Evolutionary conservation across 2,888 invertebrate species (phyloP).

Genomic region (Eurytoma californica): DNA sequence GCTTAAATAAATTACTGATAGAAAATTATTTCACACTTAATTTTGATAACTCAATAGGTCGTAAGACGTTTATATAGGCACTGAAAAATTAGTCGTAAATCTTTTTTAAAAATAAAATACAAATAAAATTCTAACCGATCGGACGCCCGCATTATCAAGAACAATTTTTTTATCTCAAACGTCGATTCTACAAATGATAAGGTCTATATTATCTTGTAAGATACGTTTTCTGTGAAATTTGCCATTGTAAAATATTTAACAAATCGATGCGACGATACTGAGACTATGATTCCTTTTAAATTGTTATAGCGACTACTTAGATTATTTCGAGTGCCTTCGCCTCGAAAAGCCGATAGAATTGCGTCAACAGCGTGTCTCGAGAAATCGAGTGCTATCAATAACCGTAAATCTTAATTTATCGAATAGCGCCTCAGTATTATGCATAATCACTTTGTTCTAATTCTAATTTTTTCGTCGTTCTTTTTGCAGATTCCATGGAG

Average conservation of each 20-base stretch:
- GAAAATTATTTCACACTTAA: too few species aligned
- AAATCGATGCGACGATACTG: constrained; percentile 8
- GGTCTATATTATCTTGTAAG: constrained; percentile 25
- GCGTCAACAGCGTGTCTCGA: neutral
- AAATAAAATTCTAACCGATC: too few species aligned
- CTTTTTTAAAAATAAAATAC: too few species aligned
- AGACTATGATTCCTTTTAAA: neutral
- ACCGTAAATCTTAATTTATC: neutral
- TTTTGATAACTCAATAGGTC: too few species aligned
- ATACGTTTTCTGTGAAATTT: constrained; percentile 29
- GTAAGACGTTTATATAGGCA: too few species aligned
- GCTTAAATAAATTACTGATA: too few species aligned
- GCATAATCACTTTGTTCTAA: neutral
- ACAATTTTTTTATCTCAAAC: constrained; percentile 19
- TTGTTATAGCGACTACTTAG: neutral
- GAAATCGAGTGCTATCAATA: neutral
- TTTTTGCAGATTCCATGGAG: constrained; percentile 88
- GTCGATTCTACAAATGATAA: constrained; percentile 9
- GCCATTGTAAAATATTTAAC: constrained; percentile 18
- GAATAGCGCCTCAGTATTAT: too few species aligned
- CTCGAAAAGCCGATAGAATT: too few species aligned
- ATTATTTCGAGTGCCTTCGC: neutral
- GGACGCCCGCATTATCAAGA: neutral
- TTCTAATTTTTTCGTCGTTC: constrained; percentile 47
- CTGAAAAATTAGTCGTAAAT: too few species aligned